Base-by-base conservation (phyloP, 2,888 invertebrate species). In the Notocelia uddmanniana region DNA sequence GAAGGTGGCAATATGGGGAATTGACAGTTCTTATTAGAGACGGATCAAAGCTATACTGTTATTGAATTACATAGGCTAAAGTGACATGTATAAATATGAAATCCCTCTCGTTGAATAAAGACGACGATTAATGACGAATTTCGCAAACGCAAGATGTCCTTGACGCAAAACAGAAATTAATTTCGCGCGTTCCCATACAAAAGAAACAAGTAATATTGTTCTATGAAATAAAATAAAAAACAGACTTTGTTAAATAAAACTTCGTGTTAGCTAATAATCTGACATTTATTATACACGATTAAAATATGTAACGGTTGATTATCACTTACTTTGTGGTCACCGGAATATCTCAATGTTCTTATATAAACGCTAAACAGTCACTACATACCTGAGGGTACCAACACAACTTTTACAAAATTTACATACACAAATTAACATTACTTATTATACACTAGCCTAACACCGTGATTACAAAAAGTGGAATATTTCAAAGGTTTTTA, bases 391-490 rank as follows among this genome's bases (percentile, higher is more conserved):
- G 55, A 74, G 73, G 73, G 70, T 78, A 77, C 74, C 78, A 78
- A 78, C 78, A 79, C 79, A 81, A 84, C 81, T 84, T 90, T 88
- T 91, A 92, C 92, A 92, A 92, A 91, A 92, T 91, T 84, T 91
- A 91, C 90, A 91, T 84, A 83, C 76, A 87, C 78, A 18, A 60
- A 60, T 80, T 77, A 74, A 81, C 80, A 82, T 83, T 78, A 76
- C 81, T 78, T 83, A 82, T 75, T 75, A 76, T 74, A 78, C 74
- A 80, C 80, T 78, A 76, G 76, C 74, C 85, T 87, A 88, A 88
- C 82, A 85, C 82, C 80, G 75, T 81, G 83, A 79, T 63, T 66
- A 68, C 60, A 72, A 72, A 31, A 75, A 54, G 54, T 72, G 72
- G 74, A 73, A 45, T 73, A 55, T 69, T 76, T 74, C 31, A 70